Base-by-base conservation (phyloP, 1,140 invertebrate species). In the Telenomus remus region DNA sequence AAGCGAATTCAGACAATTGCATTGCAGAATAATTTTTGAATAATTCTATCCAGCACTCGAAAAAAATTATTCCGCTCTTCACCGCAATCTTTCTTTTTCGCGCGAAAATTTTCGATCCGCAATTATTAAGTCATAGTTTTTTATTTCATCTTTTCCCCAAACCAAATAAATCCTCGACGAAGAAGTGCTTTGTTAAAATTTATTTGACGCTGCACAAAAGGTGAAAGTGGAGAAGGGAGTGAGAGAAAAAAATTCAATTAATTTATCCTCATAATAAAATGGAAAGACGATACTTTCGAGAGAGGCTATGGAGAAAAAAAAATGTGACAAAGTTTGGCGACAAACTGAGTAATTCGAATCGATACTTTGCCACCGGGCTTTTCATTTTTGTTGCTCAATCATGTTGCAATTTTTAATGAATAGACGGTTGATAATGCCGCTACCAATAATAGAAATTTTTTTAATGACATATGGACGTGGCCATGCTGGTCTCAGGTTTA, bases 401-500 rank as follows among this genome's bases (percentile, higher is more conserved):
- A 66, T 56, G 63, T 63, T 59, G 71, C 63, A 75, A 75, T 55
- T 76, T 76, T 76, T 76, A 76, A 76, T 49, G 65, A 76, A 69
- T 59, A 49, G 48, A 37, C 42, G 50, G n/a, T 61, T 73, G 37
- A 39, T n/a, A 64, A 68, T 59, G 55, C 55, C 10, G 35, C 34
- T n/a, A 39, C n/a, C 48, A 76, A 64, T 74, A 56, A 69, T 50
- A 54, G 66, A 66, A 73, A n/a, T n/a, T n/a, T 78, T 68, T 79
- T 76, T 77, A 82, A 84, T 79, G 80, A 76, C 84, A 84, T 84
- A 85, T 85, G 82, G 80, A 84, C 81, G 78, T 72, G 61, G 57
- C 53, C 63, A 56, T 80, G 55, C 55, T 48, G 79, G 37, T 51
- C 70, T 72, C 70, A 65, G 66, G 79, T 83, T 84, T 69, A 68